Base-by-base conservation (phyloP, 2,797 vertebrate genomes). In the Onychomys torridus region DNA sequence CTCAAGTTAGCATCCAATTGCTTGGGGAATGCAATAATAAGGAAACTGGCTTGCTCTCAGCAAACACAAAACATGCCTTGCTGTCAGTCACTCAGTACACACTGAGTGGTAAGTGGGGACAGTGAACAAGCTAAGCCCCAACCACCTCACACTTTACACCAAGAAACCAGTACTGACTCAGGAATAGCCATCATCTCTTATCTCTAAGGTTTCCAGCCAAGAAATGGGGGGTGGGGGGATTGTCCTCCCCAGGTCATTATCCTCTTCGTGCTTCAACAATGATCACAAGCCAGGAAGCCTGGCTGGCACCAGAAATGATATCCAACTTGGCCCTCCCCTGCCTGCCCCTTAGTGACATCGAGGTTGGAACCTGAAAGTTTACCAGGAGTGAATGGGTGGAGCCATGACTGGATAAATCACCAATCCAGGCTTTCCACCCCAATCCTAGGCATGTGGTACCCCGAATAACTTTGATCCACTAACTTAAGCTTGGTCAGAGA, bases 401-500 rank as follows among this genome's bases (percentile, higher is more conserved):
- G 27, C 32, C 49, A 46, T 49, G 79, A 78, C 55, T 19, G 17
- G 12, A 5, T n/a, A 25, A 32, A 32, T 52, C 86, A 23, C 40
- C 82, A 82, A 73, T 16, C 43, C 25, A 73, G 13, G 43, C 46
- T 43, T 91, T 90, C n/a, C 55, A 34, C 27, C 8, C 27, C 12
- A 55, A 75, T 3, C 84, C n/a, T 83, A 21, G 16, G 40, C 19
- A 63, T 46, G 52, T 29, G 46, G 32, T 14, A 34, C 81, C 88
- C 11, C 5, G 25, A 27, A 29, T 49, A 76, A 9, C 81, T n/a
- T 10, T 4, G 13, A 23, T 61, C 75, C 77, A 63, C 57, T 61
- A 61, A 65, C 16, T 34, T 59, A 29, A 0, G 0, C 1, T 1
- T 3, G 11, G 6, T 46, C 25, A 11, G 2, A 16, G 69, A 46